Percentiles rank a stretch among this genome's conserved stretches.
phyloP scores from a whole-genome alignment of 2,888 invertebrate genomes.

The Synanthedon tipuliformis region DNA sequence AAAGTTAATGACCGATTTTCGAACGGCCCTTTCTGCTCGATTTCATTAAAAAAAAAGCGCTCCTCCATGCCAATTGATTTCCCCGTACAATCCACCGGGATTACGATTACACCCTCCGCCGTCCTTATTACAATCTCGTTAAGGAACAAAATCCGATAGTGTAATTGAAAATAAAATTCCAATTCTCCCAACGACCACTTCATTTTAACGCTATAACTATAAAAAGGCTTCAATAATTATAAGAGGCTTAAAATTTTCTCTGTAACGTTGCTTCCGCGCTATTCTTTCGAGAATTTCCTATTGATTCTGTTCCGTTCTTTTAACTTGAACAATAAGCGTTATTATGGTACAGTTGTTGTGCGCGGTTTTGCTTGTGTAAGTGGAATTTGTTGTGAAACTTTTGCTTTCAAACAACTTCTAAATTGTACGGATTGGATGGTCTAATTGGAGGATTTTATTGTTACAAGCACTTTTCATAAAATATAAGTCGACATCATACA shows the following conservation, averaged over 20 bases:
- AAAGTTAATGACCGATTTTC: slow-evolving; percentile 54
- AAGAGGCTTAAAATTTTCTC: background rate
- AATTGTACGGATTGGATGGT: too few relatives aligned
- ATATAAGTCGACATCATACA: too few relatives aligned
- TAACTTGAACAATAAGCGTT: too few relatives aligned
- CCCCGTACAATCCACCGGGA: slow-evolving; percentile 32
- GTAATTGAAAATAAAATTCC: slow-evolving; percentile 5
- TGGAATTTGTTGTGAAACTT: too few relatives aligned
- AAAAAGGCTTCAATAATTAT: slow-evolving; percentile 28
- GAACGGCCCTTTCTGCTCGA: slow-evolving; percentile 46
- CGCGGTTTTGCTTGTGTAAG: too few relatives aligned
- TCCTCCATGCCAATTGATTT: slow-evolving; percentile 55
- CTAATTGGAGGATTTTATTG: too few relatives aligned
- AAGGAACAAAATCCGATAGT: slow-evolving; percentile 12
- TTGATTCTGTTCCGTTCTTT: too few relatives aligned
- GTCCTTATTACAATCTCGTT: slow-evolving; percentile 15
- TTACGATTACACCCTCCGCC: slow-evolving; percentile 12
- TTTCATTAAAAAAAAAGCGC: slow-evolving; percentile 62
- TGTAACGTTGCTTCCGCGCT: background rate
- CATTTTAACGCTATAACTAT: slow-evolving; percentile 29
- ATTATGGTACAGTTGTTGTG: too few relatives aligned
- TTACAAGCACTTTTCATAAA: too few relatives aligned
- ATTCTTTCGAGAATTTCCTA: background rate
- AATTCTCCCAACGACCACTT: slow-evolving; percentile 27
- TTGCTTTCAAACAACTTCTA: too few relatives aligned